Evolutionary conservation across 2,888 invertebrate species (phyloP), one percentile per base, ranked within the genome.

Genomic region (Torymus auratus): DNA sequence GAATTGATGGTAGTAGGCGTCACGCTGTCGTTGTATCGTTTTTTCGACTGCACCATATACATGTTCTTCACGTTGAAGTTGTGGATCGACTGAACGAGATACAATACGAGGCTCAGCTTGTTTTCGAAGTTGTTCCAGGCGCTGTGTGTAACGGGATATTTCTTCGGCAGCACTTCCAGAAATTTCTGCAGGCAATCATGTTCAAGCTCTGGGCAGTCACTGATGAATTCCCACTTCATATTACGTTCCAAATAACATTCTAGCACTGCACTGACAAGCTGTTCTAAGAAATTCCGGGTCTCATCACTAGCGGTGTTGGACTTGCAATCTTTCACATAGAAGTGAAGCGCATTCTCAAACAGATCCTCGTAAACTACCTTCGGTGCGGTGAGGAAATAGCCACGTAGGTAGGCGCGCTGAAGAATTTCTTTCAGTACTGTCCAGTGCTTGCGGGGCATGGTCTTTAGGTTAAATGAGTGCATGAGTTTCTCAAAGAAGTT

Each of bases 401-500:
- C 52, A 61, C 83, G 86, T 0, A 86, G 61, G 61, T 84, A 23
- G 0, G 82, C 75, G 13, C 81, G 62, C 13, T 76, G 23, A 0
- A 87, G 60, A 1, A 91, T 86, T 4, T 90, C 85, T 3, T 86
- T 68, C 2, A 91, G 41, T 0, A 88, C 52, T 3, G 55, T 41
- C 89, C 90, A 90, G 53, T 86, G 86, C 0, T 84, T 78, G 0
- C 83, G 61, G 12, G 83, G 83, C 1, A 91, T 74, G 0, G 76
- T 62, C 12, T 58, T 58, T 0, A 89, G 14, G 4, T 87, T 78
- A 53, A 87, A 87, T 0, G 76, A 0, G 0, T 53, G 0, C 1
- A 7, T 20, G 3, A 82, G 5, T 13, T 3, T 7, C 7, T 12
- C 2, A 0, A 82, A 17, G 12, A 82, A 15, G 1, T 11, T 0